Evolutionary conservation across 2,888 invertebrate genomes (phyloP).

Genomic region (Mayetiola destructor): DNA sequence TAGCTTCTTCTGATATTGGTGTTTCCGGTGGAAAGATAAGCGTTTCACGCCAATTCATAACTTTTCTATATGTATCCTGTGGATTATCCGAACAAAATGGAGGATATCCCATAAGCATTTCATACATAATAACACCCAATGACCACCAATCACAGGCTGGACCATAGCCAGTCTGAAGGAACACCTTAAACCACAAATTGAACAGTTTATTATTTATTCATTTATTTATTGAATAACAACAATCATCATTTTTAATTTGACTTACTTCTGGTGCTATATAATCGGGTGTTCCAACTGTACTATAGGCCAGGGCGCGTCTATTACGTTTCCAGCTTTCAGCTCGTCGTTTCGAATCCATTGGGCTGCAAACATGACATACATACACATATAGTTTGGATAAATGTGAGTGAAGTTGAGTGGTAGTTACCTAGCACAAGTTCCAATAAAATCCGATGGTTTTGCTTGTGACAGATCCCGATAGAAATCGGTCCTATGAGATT

Average conservation of each 20-base stretch:
- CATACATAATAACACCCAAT: constrained; percentile 99
- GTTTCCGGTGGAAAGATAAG: constrained; percentile 97
- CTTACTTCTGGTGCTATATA: constrained; percentile 97
- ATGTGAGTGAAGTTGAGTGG: no score
- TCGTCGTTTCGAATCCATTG: constrained; percentile 94
- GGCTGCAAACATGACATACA: constrained; percentile 33
- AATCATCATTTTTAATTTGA: not conserved
- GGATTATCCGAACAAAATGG: constrained; percentile 94
- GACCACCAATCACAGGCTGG: constrained; percentile 99
- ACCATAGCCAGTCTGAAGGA: constrained; percentile 93
- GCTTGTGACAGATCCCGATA: constrained; percentile 94
- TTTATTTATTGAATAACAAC: not conserved
- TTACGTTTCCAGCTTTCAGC: constrained; percentile 99
- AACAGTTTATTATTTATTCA: no score
- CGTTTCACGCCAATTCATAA: constrained; percentile 99
- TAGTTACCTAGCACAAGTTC: constrained; percentile 34
- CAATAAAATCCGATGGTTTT: constrained; percentile 84
- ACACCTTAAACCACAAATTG: no score
- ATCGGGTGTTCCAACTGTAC: constrained; percentile 95
- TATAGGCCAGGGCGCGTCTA: constrained; percentile 84
- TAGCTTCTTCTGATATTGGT: constrained; percentile 95
- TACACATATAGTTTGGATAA: not conserved
- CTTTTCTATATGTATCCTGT: constrained; percentile 49
- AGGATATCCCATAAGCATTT: constrained; percentile 99
- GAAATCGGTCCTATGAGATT: constrained; percentile 97